phyloP scores from a whole-genome alignment of 2,113 vertebrate species.

The Alectura lathami region DNA sequence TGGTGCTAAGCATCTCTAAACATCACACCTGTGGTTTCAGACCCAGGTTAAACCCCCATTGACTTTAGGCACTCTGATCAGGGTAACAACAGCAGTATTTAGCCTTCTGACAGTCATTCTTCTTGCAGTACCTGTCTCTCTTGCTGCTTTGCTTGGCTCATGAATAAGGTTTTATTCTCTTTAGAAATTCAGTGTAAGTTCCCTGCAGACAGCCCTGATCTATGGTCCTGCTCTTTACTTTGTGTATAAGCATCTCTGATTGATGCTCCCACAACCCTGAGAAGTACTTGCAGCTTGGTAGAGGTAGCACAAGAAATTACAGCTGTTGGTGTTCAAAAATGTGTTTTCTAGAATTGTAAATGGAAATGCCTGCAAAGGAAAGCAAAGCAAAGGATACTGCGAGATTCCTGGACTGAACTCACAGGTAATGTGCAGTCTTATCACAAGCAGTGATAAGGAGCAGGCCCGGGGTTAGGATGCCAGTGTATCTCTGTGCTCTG shows the following conservation, averaged over 20 bases:
- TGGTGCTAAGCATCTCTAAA: constrained; percentile 20
- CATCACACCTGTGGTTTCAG: background rate
- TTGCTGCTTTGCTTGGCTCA: background rate
- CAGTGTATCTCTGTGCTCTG: background rate
- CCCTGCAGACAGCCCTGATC: background rate
- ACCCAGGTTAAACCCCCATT: background rate
- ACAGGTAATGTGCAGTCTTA: background rate
- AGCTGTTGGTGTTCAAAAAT: background rate
- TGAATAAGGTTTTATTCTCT: background rate
- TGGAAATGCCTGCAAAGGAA: background rate
- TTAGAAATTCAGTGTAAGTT: background rate
- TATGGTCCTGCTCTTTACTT: background rate
- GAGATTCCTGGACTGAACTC: background rate
- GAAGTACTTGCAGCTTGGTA: background rate
- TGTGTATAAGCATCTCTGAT: background rate
- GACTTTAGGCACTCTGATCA: background rate
- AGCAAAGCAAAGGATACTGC: background rate
- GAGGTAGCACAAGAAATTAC: background rate
- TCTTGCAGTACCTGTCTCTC: background rate
- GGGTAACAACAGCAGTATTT: background rate
- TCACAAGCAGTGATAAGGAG: background rate
- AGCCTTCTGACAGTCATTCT: background rate
- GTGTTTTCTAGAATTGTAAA: background rate
- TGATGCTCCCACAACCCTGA: background rate
- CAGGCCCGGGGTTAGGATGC: background rate